These are phyloP conservation scores for Falcaria lacertinaria DNA, from an alignment of 2,888 invertebrate species.

Conservation along the genomic window DNA sequence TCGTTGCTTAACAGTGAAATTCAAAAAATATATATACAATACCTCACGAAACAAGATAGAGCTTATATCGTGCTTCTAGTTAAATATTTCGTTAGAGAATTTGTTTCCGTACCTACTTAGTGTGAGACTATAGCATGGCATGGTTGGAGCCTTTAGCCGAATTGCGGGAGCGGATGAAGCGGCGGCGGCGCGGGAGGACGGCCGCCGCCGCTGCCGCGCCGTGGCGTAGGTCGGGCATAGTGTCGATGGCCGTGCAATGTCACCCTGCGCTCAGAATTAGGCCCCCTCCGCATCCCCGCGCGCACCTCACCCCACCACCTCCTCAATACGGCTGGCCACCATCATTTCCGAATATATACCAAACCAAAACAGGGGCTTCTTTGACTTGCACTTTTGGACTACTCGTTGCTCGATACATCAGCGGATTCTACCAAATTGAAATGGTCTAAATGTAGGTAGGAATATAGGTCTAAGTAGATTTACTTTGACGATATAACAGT, in stretches of 20 bases:
- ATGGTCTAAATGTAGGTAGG: no score
- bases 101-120: no score
- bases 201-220: constrained; percentile 48
- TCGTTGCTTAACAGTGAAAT: no score
- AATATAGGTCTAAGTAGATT: no score
- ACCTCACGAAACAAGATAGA: no score
- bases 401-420: not conserved
- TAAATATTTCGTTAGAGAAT: no score
- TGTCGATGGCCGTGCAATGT: constrained; percentile 74
- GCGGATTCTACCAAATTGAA: not conserved
- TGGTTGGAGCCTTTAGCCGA: constrained; percentile 6
- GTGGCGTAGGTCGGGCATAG: constrained; percentile 71
- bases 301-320: constrained; percentile 18
- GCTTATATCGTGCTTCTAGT: no score
- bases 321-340: constrained; percentile 34
- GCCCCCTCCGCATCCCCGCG: constrained; percentile 34
- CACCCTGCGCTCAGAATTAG: constrained; percentile 65
- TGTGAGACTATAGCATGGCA: constrained; percentile 8
- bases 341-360: constrained; percentile 64
- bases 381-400: constrained; percentile 23
- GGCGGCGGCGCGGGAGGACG: constrained; percentile 31
- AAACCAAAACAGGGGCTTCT: constrained; percentile 37
- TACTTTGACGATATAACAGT: no score
- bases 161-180: constrained; percentile 40
- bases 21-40: no score